These are phyloP conservation scores for Drosophila cracens DNA, from an alignment of 2,888 invertebrate species.

Conservation along the genomic window DNA sequence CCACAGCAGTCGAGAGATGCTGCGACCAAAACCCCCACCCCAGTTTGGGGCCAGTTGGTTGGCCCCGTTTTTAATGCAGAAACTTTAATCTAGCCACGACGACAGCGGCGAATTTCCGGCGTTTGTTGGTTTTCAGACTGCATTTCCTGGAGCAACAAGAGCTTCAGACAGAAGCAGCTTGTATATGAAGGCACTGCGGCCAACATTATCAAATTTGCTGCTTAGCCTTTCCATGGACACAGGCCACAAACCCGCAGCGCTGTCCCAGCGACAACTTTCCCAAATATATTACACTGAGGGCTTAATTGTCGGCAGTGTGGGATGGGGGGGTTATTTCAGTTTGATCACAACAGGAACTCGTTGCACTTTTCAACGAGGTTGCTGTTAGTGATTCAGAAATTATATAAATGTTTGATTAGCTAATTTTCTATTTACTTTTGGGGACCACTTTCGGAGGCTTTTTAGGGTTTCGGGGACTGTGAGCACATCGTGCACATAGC, in stretches of 20 bases:
- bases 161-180: constrained; percentile 21
- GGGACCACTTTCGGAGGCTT: constrained; percentile 10
- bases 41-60: constrained; percentile 18
- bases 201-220: constrained; percentile 70
- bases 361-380: constrained; percentile 62
- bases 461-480: not conserved
- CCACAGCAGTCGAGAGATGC: constrained; percentile 55
- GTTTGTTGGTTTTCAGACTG: constrained; percentile 71
- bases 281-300: constrained; percentile 48
- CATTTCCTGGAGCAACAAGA: constrained; percentile 58
- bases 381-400: constrained; percentile 63
- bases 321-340: constrained; percentile 29
- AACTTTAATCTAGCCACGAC: constrained; percentile 66
- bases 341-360: constrained; percentile 29
- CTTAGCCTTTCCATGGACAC: constrained; percentile 48
- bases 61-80: constrained; percentile 69
- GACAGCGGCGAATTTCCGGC: constrained; percentile 68
- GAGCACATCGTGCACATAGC: not conserved
- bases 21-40: constrained; percentile 5
- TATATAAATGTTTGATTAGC: constrained; percentile 76
- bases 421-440: constrained; percentile 30
- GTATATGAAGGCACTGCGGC: constrained; percentile 30
- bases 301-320: constrained; percentile 45
- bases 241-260: constrained; percentile 19
- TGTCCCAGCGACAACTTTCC: constrained; percentile 17